Percentiles rank a stretch among this genome's conserved stretches.
phyloP scores from a whole-genome alignment of 2,113 vertebrate genomes.

The Neoarius graeffei region DNA sequence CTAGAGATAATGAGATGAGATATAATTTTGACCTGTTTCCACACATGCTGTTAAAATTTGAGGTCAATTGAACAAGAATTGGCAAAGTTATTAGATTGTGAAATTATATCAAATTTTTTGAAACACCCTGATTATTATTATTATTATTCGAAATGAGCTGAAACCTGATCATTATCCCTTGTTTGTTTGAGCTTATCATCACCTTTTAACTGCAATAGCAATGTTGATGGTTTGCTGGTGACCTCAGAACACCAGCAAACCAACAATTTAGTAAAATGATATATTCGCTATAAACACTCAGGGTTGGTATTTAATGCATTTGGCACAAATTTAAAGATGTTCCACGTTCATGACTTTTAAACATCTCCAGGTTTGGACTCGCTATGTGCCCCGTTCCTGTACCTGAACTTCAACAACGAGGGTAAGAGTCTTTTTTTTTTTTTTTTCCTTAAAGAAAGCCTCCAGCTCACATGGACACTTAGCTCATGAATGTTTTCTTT shows the following conservation, averaged over 20 bases:
- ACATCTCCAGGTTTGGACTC: conserved; percentile 87
- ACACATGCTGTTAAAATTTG: too few relatives aligned
- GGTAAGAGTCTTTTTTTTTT: conserved; percentile 69
- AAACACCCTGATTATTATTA: too few relatives aligned
- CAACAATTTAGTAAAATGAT: not conserved
- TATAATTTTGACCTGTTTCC: too few relatives aligned
- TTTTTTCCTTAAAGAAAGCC: not conserved
- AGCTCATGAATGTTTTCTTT: not conserved
- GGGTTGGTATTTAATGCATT: not conserved
- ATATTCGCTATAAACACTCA: not conserved
- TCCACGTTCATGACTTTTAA: not conserved
- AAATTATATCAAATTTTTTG: too few relatives aligned
- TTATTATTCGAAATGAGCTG: not conserved
- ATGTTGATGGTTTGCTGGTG: not conserved
- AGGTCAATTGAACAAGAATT: too few relatives aligned
- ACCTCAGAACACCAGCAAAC: not conserved
- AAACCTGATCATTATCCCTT: not conserved
- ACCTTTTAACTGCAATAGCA: not conserved
- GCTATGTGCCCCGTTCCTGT: conserved; percentile 95
- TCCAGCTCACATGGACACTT: not conserved
- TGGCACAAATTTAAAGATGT: not conserved
- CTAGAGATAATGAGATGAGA: too few relatives aligned
- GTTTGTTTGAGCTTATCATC: not conserved
- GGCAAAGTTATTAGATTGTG: too few relatives aligned
- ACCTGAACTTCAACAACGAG: conserved; percentile 98